These are phyloP conservation scores for Dyspetes luteomarginatus DNA, from an alignment of 2,888 invertebrate genomes.

Conservation along the genomic window DNA sequence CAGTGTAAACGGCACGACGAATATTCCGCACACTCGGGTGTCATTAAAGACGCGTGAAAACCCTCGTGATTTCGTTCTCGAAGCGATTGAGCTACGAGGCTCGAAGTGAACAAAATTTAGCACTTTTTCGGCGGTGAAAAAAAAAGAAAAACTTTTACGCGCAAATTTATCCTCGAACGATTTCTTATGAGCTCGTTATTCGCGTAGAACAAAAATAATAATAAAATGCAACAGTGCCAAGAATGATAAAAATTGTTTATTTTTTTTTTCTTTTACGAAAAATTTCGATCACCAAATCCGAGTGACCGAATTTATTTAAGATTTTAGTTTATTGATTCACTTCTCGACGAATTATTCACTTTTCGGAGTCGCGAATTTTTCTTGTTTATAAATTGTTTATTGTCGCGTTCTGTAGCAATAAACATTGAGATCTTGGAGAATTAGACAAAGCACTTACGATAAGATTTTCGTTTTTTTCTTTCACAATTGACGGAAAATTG, in stretches of 20 bases:
- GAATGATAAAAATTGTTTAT: background rate
- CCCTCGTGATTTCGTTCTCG: constrained; percentile 65
- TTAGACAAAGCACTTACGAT: no score
- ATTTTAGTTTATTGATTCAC: constrained; percentile 11
- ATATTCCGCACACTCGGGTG: constrained; percentile 67
- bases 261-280: background rate
- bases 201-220: background rate
- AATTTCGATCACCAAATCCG: constrained; percentile 59
- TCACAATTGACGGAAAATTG: no score
- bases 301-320: constrained; percentile 46
- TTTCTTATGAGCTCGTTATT: constrained; percentile 26
- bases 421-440: constrained; percentile 37
- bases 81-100: constrained; percentile 53
- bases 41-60: constrained; percentile 62
- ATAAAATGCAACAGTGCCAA: background rate
- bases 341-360: background rate
- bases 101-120: constrained; percentile 29
- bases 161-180: background rate
- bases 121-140: background rate
- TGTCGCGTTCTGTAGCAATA: constrained; percentile 5
- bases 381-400: background rate
- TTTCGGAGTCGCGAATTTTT: background rate
- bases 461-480: no score
- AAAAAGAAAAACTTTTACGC: constrained; percentile 22
- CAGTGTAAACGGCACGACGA: constrained; percentile 65